phyloP scores from a whole-genome alignment of 37 sponge, comb jelly and placozoan genomes.

The Petrosia ficiformis region DNA sequence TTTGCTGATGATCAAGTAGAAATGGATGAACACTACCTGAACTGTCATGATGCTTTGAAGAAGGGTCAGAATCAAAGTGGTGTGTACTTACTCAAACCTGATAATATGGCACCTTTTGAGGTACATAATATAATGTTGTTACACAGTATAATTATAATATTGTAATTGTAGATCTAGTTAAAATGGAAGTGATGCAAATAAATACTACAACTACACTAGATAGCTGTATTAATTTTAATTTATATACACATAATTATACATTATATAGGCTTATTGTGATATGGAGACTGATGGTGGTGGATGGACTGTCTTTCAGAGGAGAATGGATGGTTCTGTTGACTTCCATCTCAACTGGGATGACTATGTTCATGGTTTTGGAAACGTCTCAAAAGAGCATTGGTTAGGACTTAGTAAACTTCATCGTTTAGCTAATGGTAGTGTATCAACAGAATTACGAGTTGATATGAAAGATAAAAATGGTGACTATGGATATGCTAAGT shows the following conservation, averaged over 20 bases:
- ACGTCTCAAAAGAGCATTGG: conserved; percentile 25
- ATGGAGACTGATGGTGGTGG: conserved; percentile 4
- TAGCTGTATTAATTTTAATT: no score
- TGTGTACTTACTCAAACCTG: no score
- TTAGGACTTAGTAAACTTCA: conserved; percentile 26
- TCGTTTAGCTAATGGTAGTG: conserved; percentile 14
- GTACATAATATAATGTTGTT: no score
- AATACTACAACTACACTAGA: no score
- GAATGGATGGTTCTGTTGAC: conserved; percentile 9
- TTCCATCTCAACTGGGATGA: conserved; percentile 15
- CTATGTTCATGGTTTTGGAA: conserved; percentile 40
- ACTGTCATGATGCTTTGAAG: no score
- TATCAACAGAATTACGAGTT: background rate
- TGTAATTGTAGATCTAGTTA: no score
- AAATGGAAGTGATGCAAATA: no score
- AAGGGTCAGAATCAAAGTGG: no score
- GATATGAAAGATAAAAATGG: background rate
- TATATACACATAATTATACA: conserved; percentile 3
- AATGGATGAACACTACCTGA: no score
- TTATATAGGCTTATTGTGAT: background rate
- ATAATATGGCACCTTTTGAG: no score
- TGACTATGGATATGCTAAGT: background rate
- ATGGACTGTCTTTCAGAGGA: conserved; percentile 1
- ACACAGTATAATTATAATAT: no score
- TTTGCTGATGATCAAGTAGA: no score